phyloP scores from a whole-genome alignment of 2,797 vertebrate species.

The Betta splendens region DNA sequence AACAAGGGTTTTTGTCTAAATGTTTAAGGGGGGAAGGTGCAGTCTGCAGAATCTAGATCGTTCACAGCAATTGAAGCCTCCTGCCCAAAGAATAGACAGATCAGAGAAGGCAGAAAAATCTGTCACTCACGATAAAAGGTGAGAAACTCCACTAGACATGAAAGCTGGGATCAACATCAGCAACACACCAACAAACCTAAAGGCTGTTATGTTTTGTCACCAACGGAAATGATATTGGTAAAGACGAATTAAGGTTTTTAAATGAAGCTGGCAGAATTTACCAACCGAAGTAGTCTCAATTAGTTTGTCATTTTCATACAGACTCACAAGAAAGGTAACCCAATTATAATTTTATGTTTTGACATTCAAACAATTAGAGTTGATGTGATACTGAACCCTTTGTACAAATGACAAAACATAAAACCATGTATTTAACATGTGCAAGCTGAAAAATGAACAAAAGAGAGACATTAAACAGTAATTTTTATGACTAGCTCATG shows the following conservation, averaged over 20 bases:
- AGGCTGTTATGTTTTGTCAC: neutral
- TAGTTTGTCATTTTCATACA: conserved; percentile 9
- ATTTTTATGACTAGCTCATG: conserved; percentile 60
- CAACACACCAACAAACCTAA: neutral
- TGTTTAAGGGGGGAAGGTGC: neutral
- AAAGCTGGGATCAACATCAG: conserved; percentile 27
- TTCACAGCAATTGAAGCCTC: neutral
- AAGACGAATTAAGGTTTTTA: conserved; percentile 1
- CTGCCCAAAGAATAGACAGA: neutral
- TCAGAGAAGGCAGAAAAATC: neutral
- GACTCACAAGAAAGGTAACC: conserved; percentile 17
- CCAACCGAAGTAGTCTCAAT: conserved; percentile 5
- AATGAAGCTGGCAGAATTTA: conserved; percentile 13
- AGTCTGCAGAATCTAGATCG: neutral
- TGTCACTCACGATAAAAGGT: neutral
- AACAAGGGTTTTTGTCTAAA: neutral
- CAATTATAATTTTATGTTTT: conserved; percentile 50
- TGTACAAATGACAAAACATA: conserved; percentile 60
- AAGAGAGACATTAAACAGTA: conserved; percentile 61
- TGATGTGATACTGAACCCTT: conserved; percentile 5
- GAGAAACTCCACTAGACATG: conserved; percentile 19
- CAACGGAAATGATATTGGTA: neutral
- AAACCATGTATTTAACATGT: conserved; percentile 29
- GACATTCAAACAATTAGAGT: conserved; percentile 34
- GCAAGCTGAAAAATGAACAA: conserved; percentile 36